Base-by-base conservation (phyloP, 2,113 vertebrate genomes). In the Sminthopsis crassicaudata region DNA sequence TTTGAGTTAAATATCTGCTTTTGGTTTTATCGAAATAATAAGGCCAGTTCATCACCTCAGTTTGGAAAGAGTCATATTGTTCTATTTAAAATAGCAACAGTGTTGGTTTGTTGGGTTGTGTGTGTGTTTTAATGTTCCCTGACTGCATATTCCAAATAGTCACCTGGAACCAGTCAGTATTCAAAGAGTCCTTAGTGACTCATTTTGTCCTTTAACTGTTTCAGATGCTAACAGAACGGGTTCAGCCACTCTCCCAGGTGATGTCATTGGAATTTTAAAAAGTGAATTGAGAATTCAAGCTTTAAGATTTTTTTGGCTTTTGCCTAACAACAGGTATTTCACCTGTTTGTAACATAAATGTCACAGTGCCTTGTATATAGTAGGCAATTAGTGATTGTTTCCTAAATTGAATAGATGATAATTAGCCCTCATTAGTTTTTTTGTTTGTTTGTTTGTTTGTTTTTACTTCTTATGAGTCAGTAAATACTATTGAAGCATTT, bases 11-110 rank as follows among this genome's bases (percentile, higher is more conserved):
- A 93, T 57, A 67, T 96, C 96, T 95, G 14, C 92, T 96, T 96
- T 96, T 53, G 92, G 55, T 98, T 97, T 97, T 94, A 53, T 84
- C 84, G 53, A 93, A 97, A 96, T 97, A 97, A 93, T 91, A 42
- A 93, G 57, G 88, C 54, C 94, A 94, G 51, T 96, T 97, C 89
- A 60, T 46, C 53, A 46, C 50, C 42, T 46, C 30, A 50, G 57
- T 91, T 55, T 94, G 67, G 55, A 94, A 96, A 97, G 54, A 93
- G 55, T 67, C 92, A 76, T 93, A 89, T 92, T 97, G 91, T 98
- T 96, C 95, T 96, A 76, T 94, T 96, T 96, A 97, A 94, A 96
- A 97, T 88, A 96, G 57, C 54, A 94, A 76, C 89, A 90, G 91
- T 95, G 53, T 92, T 92, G 46, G 30, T 14, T n/a, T 90, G 53